Evolutionary conservation across 1,140 invertebrate species (phyloP).

Genomic region (Nymphalis io): DNA sequence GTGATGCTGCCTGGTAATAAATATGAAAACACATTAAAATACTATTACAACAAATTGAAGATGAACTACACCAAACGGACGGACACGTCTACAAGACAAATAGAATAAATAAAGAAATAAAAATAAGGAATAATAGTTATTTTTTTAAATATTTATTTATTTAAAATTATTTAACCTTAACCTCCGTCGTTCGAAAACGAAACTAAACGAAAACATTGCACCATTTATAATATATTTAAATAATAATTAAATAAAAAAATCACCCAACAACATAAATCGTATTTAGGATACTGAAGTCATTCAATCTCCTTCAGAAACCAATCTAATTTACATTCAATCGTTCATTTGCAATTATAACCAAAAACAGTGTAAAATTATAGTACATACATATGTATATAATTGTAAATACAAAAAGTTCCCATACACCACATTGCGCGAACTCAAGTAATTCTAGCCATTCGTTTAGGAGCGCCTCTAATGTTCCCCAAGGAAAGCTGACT

Average conservation of each 20-base stretch:
- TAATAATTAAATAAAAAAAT: neutral
- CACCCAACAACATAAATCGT: neutral
- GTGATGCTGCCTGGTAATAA: too few relatives aligned
- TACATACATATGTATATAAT: neutral
- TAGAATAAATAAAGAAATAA: too few relatives aligned
- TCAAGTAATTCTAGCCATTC: conserved; percentile 52
- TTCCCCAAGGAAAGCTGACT: conserved; percentile 43
- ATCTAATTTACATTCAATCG: conserved; percentile 3
- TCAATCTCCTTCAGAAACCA: neutral
- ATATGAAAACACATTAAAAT: too few relatives aligned
- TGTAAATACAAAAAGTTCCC: conserved; percentile 18
- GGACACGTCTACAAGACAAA: too few relatives aligned
- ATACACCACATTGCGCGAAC: conserved; percentile 41
- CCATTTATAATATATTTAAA: too few relatives aligned
- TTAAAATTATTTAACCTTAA: too few relatives aligned
- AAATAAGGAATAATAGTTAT: too few relatives aligned
- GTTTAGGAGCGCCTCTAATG: conserved; percentile 53
- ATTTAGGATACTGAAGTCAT: neutral
- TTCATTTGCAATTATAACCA: conserved; percentile 3
- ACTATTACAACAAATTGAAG: too few relatives aligned
- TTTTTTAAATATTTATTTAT: too few relatives aligned
- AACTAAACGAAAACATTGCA: too few relatives aligned
- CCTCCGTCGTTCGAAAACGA: too few relatives aligned
- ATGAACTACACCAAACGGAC: too few relatives aligned
- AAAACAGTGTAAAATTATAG: neutral